Evolutionary conservation across 1,140 invertebrate genomes (phyloP).

Genomic region (Zelostemma sp.): DNA sequence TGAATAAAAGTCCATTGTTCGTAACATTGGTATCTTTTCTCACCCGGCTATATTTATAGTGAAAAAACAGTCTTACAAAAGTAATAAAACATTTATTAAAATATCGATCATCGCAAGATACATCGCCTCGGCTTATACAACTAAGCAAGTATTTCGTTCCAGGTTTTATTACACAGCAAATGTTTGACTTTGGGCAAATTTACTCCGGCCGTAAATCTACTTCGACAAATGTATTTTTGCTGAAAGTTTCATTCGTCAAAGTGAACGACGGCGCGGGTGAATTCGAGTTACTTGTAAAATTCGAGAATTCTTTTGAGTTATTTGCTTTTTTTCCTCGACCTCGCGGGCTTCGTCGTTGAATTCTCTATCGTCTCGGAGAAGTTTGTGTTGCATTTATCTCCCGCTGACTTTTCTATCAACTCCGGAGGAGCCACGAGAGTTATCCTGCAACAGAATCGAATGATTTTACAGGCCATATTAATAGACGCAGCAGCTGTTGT

Average conservation of each 20-base stretch:
- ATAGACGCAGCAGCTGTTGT: too few species aligned
- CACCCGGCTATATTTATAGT: too few species aligned
- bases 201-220: not conserved
- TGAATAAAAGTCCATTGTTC: not conserved
- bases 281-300: not conserved
- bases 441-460: constrained; percentile 53
- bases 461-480: constrained; percentile 3
- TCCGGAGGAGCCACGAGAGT: constrained; percentile 59
- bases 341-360: constrained; percentile 56
- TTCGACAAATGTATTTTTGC: constrained; percentile 2
- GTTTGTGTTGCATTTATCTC: constrained; percentile 54
- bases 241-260: constrained; percentile 8
- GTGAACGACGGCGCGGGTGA: too few species aligned
- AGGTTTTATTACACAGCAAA: constrained; percentile 18
- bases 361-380: constrained; percentile 59
- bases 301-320: constrained; percentile 31
- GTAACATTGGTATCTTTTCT: not conserved
- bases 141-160: constrained; percentile 21
- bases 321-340: constrained; percentile 65
- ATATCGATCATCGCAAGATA: constrained; percentile 8
- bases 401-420: constrained; percentile 51
- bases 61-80: constrained; percentile 31
- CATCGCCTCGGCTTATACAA: constrained; percentile 21
- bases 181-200: constrained; percentile 25
- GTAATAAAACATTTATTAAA: constrained; percentile 51